Conservation (phyloP, 2,113 vertebrate species). For the Anser cygnoides region DNA sequence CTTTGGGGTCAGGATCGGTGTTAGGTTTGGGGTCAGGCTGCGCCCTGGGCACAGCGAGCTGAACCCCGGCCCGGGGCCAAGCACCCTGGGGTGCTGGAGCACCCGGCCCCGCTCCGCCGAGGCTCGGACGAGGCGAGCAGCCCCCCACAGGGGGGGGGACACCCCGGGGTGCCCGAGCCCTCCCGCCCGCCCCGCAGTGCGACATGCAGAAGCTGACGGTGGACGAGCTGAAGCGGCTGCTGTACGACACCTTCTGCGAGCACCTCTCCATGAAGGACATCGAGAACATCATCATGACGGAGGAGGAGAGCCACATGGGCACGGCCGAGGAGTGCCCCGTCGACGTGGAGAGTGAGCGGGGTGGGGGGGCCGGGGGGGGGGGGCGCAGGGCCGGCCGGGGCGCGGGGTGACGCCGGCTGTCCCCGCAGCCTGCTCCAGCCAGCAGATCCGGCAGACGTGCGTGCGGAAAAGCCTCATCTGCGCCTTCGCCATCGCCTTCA, state of each 20-base stretch:
- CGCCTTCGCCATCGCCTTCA: slow-evolving; percentile 97
- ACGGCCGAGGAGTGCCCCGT: slow-evolving; percentile 91
- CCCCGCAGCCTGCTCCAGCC: slow-evolving; percentile 88
- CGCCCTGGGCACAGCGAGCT: too few species aligned
- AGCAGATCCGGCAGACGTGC: slow-evolving; percentile 97
- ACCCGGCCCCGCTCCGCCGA: background rate
- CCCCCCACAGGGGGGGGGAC: background rate
- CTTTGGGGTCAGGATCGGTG: background rate
- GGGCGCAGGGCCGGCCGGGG: rapidly evolving
- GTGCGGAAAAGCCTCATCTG: slow-evolving; percentile 97
- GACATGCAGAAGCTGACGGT: slow-evolving; percentile 99
- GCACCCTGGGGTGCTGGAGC: background rate
- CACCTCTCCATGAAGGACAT: slow-evolving; percentile 99
- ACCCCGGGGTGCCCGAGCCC: background rate
- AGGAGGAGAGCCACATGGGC: slow-evolving; percentile 95
- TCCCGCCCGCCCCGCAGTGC: slow-evolving; percentile 75
- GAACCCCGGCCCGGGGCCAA: too few species aligned
- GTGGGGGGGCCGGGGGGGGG: rapidly evolving
- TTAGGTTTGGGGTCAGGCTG: background rate
- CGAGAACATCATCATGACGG: slow-evolving; percentile 98
- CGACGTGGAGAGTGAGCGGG: slow-evolving; percentile 94
- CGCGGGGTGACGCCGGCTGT: rapidly evolving
- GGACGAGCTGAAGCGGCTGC: slow-evolving; percentile 94
- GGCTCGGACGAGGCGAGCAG: background rate
- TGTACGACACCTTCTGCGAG: slow-evolving; percentile 98